Conservation (phyloP, 1,140 invertebrate species). For the Conus betulinus region DNA sequence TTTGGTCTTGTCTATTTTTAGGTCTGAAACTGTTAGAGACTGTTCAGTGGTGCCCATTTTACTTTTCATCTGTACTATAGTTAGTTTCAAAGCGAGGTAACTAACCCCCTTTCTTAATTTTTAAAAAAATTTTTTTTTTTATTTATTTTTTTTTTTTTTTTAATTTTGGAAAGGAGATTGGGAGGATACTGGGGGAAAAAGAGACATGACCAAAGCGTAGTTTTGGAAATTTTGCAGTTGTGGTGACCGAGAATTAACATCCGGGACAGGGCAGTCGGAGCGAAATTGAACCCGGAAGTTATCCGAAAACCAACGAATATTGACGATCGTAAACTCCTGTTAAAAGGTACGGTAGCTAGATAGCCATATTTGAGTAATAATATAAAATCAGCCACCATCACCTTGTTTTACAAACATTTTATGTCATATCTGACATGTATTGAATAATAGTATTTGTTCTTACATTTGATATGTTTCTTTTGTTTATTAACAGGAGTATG, state of each 20-base stretch:
- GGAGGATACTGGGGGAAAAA: no score
- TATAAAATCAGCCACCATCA: constrained; percentile 11
- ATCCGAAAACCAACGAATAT: background rate
- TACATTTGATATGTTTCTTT: background rate
- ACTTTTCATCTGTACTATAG: no score
- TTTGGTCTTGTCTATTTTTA: no score
- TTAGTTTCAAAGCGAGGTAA: no score
- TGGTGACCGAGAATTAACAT: background rate
- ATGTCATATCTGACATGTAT: background rate
- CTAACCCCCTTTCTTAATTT: background rate
- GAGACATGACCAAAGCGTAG: no score
- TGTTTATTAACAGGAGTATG: constrained; percentile 8
- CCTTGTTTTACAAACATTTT: background rate
- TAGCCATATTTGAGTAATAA: constrained; percentile 18
- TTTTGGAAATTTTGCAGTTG: background rate
- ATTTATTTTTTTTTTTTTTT: background rate
- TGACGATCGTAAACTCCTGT: constrained; percentile 4
- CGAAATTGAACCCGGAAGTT: constrained; percentile 4
- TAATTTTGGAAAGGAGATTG: background rate
- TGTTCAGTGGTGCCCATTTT: no score
- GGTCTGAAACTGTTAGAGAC: no score
- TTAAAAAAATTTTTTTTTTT: background rate
- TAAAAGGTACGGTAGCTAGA: constrained; percentile 9
- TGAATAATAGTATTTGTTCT: background rate
- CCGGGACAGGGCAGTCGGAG: no score